Base-by-base conservation (phyloP, 2,888 invertebrate genomes). In the Ephialtes manifestator region DNA sequence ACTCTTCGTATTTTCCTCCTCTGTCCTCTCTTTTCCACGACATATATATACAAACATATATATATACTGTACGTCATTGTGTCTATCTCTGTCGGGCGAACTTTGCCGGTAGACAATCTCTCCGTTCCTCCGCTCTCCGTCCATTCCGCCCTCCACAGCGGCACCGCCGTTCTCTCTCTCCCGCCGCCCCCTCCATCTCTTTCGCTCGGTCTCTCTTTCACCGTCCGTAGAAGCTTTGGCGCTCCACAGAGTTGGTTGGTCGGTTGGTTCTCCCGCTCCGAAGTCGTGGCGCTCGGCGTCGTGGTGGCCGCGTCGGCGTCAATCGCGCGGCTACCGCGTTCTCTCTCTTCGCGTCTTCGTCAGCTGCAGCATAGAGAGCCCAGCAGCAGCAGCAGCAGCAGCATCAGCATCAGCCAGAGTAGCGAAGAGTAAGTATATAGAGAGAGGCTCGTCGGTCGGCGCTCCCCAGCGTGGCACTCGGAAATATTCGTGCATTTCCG, bases 401-500 rank as follows among this genome's bases (percentile, higher is more conserved):
- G 20, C 77, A 48, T 53, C 78, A 43, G 55, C 78, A 31, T 15
- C 48, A 58, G 74, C 60, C 18, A 24, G 43, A 60, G 51, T 55
- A 68, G 46, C 71, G 46, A 24, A 48, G 11, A 15, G 48, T 48
- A 48, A 48, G n/a, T 15, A n/a, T 15, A 72, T 48, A 67, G 15
- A 43, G 15, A 43, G 67, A 68, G 53, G 28, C 60, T 87, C 85
- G 83, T 81, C 75, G 76, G 79, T 80, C 65, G 75, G 76, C 60
- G 78, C 74, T 84, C 85, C 68, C 75, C 63, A 75, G 48, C 68
- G 68, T 58, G 51, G 80, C 83, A 81, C 88, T 92, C 91, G 92
- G 92, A 87, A 87, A 88, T 79, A 89, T 88, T 91, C 92, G 92
- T 90, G 88, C 86, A 88, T 89, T 90, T 89, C 88, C 90, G 90